These are phyloP conservation scores for Dendroctonus valens DNA, from an alignment of 1,140 invertebrate genomes.

Conservation along the genomic window DNA sequence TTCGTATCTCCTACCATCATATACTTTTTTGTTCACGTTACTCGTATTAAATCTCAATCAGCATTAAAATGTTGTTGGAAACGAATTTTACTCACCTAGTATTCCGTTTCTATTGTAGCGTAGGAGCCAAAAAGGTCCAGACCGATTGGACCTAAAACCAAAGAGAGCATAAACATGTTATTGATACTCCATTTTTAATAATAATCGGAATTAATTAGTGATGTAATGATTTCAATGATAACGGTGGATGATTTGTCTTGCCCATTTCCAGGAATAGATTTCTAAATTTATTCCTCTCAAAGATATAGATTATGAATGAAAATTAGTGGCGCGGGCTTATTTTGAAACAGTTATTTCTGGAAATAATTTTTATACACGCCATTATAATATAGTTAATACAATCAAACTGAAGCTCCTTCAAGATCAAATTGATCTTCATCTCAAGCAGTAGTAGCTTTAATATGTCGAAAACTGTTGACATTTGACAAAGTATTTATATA, in stretches of 20 bases:
- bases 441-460: not conserved
- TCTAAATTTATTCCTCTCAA: conserved; percentile 27
- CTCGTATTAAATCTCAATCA: too few relatives aligned
- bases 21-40: too few relatives aligned
- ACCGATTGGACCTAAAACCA: conserved; percentile 20
- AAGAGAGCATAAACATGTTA: not conserved
- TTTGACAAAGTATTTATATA: too few relatives aligned
- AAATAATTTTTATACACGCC: conserved; percentile 16
- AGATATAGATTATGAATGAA: conserved; percentile 37
- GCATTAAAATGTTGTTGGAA: too few relatives aligned
- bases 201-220: too few relatives aligned
- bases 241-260: conserved; percentile 13
- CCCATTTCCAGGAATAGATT: conserved; percentile 23
- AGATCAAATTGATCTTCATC: too few relatives aligned
- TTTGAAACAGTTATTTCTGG: conserved; percentile 36
- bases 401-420: too few relatives aligned
- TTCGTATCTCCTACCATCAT: too few relatives aligned
- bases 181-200: too few relatives aligned
- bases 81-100: too few relatives aligned
- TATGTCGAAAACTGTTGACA: not conserved
- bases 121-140: not conserved
- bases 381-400: too few relatives aligned
- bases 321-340: conserved; percentile 32
- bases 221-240: too few relatives aligned
- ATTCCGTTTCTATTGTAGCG: not conserved